Base-by-base conservation (phyloP, 2,797 vertebrate species). In the Eulemur coronatus region DNA sequence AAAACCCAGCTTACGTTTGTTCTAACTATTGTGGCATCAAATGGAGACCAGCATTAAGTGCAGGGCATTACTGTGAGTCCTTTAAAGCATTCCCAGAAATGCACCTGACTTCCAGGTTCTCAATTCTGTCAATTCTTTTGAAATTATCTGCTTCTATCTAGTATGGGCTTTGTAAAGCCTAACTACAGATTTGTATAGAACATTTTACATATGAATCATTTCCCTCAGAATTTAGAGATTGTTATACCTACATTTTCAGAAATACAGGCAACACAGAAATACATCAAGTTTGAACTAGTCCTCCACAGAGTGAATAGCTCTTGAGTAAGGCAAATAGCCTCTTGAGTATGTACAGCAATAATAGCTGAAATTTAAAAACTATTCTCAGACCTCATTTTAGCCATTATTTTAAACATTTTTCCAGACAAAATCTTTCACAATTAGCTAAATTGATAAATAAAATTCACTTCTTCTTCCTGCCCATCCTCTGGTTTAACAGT, bases 321-420 rank as follows among this genome's bases (percentile, higher is more conserved):
- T 92, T 50, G 24, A 88, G 33, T 52, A 63, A 94, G 46, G 67
- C 65, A 96, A 97, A 94, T 78, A 91, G 84, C 86, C 43, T 95
- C 72, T 84, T 95, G 57, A 85, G 28, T 79, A 95, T 50, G 6
- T 55, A 70, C 41, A 96, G 69, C 33, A 82, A 84, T 80, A 91
- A 94, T 96, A 95, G 79, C 69, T 93, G 57, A 93, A 97, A 96
- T 43, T 94, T 82, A 59, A 79, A 93, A 95, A 94, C 41, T 28
- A 63, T 63, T 30, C 70, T 91, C 38, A 95, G 90, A 91, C 43
- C n/a, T 97, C 85, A 82, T 92, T 95, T 97, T 82, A 93, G 86
- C 11, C 81, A 95, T 96, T 85, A 94, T 92, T 96, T 95, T 81
- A 94, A 93, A 91, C 43, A 84, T 92, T 95, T 95, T 78, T 80